Evolutionary conservation across 92 coral and sea anemone species (phyloP).

Genomic region (Palythoa caribaeorum): DNA sequence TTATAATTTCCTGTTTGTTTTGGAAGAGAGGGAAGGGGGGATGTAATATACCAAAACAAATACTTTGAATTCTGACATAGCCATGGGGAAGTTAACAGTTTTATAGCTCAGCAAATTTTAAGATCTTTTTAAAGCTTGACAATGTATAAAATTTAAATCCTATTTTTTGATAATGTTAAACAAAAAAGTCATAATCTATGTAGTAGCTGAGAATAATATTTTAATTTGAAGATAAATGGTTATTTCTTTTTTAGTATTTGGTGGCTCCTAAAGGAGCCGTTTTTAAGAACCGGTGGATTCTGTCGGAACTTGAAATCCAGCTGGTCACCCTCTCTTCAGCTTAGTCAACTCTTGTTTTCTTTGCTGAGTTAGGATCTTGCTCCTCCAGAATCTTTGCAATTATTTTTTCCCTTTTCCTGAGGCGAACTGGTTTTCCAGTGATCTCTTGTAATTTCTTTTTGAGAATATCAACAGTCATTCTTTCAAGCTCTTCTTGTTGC

Average conservation of each 20-base stretch:
- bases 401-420: constrained; percentile 5
- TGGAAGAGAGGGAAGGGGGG: too few species aligned
- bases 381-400: constrained; percentile 24
- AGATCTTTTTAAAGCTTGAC: not conserved
- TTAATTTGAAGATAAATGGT: not conserved
- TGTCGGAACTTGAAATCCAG: not conserved
- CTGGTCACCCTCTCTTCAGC: not conserved
- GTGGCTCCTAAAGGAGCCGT: constrained; percentile 82
- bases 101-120: not conserved
- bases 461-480: not conserved
- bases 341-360: constrained; percentile 1
- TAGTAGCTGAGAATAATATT: not conserved
- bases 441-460: constrained; percentile 16
- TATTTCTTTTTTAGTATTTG: constrained; percentile 22
- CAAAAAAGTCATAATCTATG: not conserved
- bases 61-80: too few species aligned
- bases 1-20: too few species aligned
- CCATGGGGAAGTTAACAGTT: not conserved
- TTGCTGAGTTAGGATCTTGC: not conserved
- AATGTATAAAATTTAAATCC: not conserved
- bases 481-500: not conserved
- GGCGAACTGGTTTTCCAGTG: constrained; percentile 15
- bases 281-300: not conserved
- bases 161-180: not conserved
- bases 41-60: too few species aligned